Percentiles rank a stretch among this genome's conserved stretches.
Conservation (phyloP, 2,113 vertebrate species). For the Donacobius atricapilla region DNA sequence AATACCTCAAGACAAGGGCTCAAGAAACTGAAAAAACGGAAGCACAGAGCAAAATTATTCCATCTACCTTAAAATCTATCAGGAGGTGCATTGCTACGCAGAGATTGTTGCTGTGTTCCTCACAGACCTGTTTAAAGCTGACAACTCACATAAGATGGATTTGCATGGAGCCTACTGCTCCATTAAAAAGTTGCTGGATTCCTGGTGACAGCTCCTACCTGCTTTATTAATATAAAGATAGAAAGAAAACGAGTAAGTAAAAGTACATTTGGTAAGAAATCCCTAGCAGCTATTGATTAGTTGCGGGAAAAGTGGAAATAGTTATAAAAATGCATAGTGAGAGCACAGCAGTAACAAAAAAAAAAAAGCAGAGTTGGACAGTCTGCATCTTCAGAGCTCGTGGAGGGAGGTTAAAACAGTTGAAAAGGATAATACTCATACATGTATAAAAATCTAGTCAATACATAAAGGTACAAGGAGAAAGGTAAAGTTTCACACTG, state of each 20-base stretch:
- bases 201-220: not conserved
- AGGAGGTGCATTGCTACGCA: rapidly evolving
- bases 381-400: not conserved
- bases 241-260: not conserved
- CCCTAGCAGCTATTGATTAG: rapidly evolving
- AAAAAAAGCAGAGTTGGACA: rapidly evolving
- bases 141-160: not conserved
- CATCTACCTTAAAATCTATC: not conserved
- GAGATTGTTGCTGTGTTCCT: not conserved
- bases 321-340: not conserved
- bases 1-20: not conserved
- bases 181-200: not conserved
- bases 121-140: not conserved
- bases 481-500: not conserved
- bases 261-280: not conserved
- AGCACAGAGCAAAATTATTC: not conserved
- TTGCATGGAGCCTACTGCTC: not conserved
- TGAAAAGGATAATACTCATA: rapidly evolving
- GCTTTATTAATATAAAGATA: not conserved
- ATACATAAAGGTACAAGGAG: rapidly evolving
- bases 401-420: not conserved
- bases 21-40: not conserved
- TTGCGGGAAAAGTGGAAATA: rapidly evolving
- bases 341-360: not conserved
- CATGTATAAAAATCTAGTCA: rapidly evolving